Evolutionary conservation across 2,888 invertebrate species (phyloP), one percentile per base, ranked within the genome.

Genomic region (Aphodius sticticus): DNA sequence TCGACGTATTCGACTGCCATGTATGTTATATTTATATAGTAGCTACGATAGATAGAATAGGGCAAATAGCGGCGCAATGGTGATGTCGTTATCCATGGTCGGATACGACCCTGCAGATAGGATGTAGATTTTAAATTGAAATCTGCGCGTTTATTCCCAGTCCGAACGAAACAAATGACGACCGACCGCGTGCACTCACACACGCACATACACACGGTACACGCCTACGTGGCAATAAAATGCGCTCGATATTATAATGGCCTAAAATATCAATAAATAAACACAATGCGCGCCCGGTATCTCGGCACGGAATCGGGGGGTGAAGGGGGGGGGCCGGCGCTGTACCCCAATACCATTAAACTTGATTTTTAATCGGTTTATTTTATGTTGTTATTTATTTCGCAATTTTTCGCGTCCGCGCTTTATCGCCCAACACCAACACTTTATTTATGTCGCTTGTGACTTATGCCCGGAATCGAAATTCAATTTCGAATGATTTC

Each of bases 231-330:
- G 38, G 81, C 77, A 81, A 81, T 81, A 81, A 79, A 81, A 81
- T 79, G 74, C 74, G 36, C 53, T 70, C 71, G 78, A 78, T 81
- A 83, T 81, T 83, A 78, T 83, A 83, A 83, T 83, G 81, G 82
- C 75, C 74, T 78, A 79, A 79, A 82, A 83, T 82, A 79, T 79
- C 81, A 79, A 79, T 79, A 80, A 80, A 81, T 83, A 82, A 80
- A 80, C 77, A 78, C 79, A 78, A 77, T 81, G 80, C 76, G 74
- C 26, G 16, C 7, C 74, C n/a, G 36, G 16, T 74, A 74, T 74
- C 74, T 35, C 36, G 74, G 26, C 74, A 12, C 26, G 26, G 26
- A 35, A 74, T 26, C 74, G 71, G 16, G 35, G 16, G 71, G 35
- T 7, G 74, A n/a, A 35, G 26, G 74, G 37, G 74, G 72, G 74